Evolutionary conservation across 2,888 invertebrate species (phyloP).

Genomic region (Xylota sylvarum): DNA sequence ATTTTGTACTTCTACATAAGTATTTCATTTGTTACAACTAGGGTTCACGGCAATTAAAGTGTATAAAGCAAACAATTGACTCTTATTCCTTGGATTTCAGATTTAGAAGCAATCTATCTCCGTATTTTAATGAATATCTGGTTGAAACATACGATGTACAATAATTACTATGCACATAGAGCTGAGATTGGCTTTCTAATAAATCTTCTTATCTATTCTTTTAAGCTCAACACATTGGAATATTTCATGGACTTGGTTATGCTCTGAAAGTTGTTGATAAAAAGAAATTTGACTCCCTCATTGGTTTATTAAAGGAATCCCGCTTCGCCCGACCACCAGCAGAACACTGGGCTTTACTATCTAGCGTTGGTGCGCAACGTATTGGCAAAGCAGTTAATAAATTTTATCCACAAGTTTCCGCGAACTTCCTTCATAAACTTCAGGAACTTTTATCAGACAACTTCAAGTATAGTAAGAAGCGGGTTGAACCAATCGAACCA

Average conservation of each 20-base stretch:
- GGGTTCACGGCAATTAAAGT: no score
- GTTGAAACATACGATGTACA: neutral
- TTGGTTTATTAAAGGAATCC: conserved; percentile 79
- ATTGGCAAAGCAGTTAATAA: conserved; percentile 68
- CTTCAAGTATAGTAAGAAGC: conserved; percentile 78
- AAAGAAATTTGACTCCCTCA: conserved; percentile 79
- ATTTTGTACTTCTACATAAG: no score
- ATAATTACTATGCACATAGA: neutral
- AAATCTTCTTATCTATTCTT: conserved; percentile 17
- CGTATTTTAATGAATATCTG: no score
- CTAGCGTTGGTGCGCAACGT: conserved; percentile 76
- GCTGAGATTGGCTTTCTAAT: no score
- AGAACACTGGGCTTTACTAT: conserved; percentile 74
- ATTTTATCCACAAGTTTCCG: conserved; percentile 79
- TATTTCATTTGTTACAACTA: no score
- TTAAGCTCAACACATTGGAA: conserved; percentile 80
- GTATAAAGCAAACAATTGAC: no score
- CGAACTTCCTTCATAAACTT: conserved; percentile 79
- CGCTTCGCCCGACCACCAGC: conserved; percentile 79
- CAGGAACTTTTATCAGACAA: conserved; percentile 72
- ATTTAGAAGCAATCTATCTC: no score
- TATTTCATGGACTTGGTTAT: conserved; percentile 83
- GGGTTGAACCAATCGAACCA: conserved; percentile 82
- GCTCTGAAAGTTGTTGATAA: conserved; percentile 80
- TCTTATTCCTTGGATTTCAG: no score